Conservation (phyloP, 1,140 invertebrate genomes). For the Papilio helenus region DNA sequence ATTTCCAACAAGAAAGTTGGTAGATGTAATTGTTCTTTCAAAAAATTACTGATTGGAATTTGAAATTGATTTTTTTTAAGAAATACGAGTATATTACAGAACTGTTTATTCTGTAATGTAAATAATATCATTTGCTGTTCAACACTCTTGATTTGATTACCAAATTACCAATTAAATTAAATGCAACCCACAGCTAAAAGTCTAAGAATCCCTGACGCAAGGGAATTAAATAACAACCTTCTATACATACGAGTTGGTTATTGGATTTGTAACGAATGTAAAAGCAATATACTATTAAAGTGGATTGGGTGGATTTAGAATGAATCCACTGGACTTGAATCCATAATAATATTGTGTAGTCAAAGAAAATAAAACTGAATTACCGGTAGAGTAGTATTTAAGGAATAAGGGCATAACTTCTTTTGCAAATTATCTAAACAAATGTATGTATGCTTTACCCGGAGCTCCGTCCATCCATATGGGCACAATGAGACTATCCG, state of each 20-base stretch:
- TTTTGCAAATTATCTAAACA: too few relatives aligned
- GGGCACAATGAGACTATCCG: too few relatives aligned
- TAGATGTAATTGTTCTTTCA: too few relatives aligned
- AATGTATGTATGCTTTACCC: too few relatives aligned
- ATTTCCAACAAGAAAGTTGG: too few relatives aligned
- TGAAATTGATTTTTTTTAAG: too few relatives aligned
- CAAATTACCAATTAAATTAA: neutral
- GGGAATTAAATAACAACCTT: slow-evolving; percentile 10
- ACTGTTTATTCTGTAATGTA: too few relatives aligned
- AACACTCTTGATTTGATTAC: neutral
- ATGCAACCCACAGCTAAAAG: neutral
- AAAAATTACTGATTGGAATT: too few relatives aligned
- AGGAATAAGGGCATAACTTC: too few relatives aligned
- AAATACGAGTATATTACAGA: too few relatives aligned
- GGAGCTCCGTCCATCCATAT: too few relatives aligned
- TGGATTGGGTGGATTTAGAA: neutral
- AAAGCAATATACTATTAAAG: neutral
- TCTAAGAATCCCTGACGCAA: slow-evolving; percentile 12
- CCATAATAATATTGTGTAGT: neutral
- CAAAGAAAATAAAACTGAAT: neutral
- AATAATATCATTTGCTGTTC: too few relatives aligned
- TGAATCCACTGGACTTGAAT: slow-evolving; percentile 1
- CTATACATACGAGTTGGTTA: slow-evolving; percentile 8
- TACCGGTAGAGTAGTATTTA: neutral
- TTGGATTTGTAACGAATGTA: slow-evolving; percentile 21